Conservation (phyloP, 2,888 invertebrate genomes). For the Xestoiulus laeticollis region DNA sequence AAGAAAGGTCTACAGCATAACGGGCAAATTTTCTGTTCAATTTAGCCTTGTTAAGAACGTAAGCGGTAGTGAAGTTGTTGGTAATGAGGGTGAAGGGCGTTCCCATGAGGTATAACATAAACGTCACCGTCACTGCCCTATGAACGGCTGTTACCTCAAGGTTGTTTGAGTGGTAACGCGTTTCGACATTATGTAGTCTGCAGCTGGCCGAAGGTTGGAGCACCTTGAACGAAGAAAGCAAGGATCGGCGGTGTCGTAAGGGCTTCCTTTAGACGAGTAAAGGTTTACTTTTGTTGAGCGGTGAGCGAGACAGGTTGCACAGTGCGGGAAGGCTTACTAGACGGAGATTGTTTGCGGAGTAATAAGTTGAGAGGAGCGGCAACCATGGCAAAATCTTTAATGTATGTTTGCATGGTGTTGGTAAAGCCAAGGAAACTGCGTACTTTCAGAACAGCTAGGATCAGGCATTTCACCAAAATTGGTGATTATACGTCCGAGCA, state of each 20-base stretch:
- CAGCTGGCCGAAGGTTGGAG: not conserved
- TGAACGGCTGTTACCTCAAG: slow-evolving; percentile 42
- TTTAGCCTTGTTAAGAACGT: not conserved
- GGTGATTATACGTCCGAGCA: not conserved
- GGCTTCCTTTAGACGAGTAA: not conserved
- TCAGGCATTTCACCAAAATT: not conserved
- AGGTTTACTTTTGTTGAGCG: not conserved
- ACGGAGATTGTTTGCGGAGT: not conserved
- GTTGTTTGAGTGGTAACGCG: slow-evolving; percentile 34
- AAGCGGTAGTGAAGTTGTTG: slow-evolving; percentile 31
- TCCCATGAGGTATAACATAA: not conserved
- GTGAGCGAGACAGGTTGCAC: not conserved
- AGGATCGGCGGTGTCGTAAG: slow-evolving; percentile 29
- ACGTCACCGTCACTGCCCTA: slow-evolving; percentile 50
- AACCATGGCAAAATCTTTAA: not conserved
- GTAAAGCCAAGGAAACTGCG: not conserved
- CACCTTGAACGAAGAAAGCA: not conserved
- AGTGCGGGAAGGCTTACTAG: not conserved
- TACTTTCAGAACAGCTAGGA: not conserved
- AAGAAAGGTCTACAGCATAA: slow-evolving; percentile 14
- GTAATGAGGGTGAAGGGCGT: not conserved
- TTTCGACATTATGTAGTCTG: not conserved
- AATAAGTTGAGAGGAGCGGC: not conserved
- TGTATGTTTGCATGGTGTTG: not conserved
- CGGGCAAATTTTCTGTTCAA: slow-evolving; percentile 49